A percentile compares a stretch with the other conserved stretches of the same genome.
phyloP scores from a whole-genome alignment of 2,888 invertebrate genomes.

The Melieria omissa region DNA sequence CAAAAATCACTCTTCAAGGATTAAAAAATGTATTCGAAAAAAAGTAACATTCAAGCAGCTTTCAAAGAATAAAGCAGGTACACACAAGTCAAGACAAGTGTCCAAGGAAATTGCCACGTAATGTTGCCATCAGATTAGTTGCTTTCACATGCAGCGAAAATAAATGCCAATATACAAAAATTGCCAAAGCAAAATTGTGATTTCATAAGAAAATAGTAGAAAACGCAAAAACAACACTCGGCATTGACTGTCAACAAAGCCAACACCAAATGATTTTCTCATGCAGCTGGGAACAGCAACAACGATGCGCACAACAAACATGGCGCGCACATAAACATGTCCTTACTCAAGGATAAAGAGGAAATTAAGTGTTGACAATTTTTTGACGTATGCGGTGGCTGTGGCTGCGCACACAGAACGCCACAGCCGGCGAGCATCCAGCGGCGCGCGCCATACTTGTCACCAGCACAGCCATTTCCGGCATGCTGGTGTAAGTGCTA shows the following conservation, averaged over 20 bases:
- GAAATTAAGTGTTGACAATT: constrained; percentile 60
- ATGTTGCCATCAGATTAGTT: too few relatives aligned
- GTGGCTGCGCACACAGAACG: not conserved
- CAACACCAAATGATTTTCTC: not conserved
- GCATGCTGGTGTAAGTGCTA: too few relatives aligned
- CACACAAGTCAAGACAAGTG: too few relatives aligned
- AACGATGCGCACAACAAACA: not conserved
- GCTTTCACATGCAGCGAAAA: not conserved
- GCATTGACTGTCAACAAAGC: not conserved
- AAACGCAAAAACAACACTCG: too few relatives aligned
- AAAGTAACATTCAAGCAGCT: too few relatives aligned
- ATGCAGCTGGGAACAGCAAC: not conserved
- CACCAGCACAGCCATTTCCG: too few relatives aligned
- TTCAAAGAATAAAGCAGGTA: too few relatives aligned
- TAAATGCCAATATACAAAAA: not conserved
- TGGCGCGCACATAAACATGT: constrained; percentile 40
- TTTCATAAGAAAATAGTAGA: not conserved
- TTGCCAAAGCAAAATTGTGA: constrained; percentile 5
- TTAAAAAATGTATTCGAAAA: too few relatives aligned
- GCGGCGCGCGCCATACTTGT: too few relatives aligned
- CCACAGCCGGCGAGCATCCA: too few relatives aligned
- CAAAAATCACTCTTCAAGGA: too few relatives aligned
- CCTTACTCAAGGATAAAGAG: constrained; percentile 47
- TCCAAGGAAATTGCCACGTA: too few relatives aligned
- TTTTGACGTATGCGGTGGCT: constrained; percentile 38